Evolutionary conservation across 1,140 invertebrate species (phyloP).

Genomic region (Drosophila lowei): DNA sequence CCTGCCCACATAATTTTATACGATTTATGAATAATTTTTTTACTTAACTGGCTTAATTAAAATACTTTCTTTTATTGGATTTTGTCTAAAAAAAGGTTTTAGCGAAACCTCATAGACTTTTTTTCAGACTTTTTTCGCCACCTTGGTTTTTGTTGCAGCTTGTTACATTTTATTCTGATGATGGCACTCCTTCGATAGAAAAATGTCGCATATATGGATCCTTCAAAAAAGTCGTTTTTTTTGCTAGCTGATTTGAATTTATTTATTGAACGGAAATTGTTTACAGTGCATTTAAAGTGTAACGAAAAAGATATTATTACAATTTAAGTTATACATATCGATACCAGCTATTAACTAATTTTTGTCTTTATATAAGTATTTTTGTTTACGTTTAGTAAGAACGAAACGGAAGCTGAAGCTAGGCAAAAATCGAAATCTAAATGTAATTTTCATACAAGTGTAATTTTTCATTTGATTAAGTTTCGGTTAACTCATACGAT

Average conservation of each 20-base stretch:
- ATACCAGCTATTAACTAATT: conserved; percentile 64
- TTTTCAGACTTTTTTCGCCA: too few species aligned
- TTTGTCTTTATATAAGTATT: conserved; percentile 46
- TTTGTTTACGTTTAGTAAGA: conserved; percentile 42
- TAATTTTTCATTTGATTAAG: conserved; percentile 29
- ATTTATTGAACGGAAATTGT: conserved; percentile 65
- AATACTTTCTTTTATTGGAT: too few species aligned
- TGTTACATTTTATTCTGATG: too few species aligned
- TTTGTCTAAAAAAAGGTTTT: too few species aligned
- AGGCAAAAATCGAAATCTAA: conserved; percentile 58
- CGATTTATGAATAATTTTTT: too few species aligned
- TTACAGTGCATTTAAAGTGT: conserved; percentile 60
- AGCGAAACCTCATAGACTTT: too few species aligned
- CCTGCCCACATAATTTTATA: too few species aligned
- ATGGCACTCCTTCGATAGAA: too few species aligned
- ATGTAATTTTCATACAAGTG: conserved; percentile 34
- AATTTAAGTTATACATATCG: conserved; percentile 44
- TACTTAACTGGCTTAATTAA: too few species aligned
- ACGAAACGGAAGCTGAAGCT: conserved; percentile 53
- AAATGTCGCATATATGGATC: too few species aligned
- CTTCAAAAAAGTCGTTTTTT: neutral
- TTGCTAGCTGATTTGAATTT: conserved; percentile 61
- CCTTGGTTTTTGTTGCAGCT: too few species aligned
- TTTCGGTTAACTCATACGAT: conserved; percentile 57
- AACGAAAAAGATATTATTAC: conserved; percentile 54